Evolutionary conservation across 2,888 invertebrate genomes (phyloP), one percentile per base, ranked within the genome.

Genomic region (Agonopterix alstromeriana): DNA sequence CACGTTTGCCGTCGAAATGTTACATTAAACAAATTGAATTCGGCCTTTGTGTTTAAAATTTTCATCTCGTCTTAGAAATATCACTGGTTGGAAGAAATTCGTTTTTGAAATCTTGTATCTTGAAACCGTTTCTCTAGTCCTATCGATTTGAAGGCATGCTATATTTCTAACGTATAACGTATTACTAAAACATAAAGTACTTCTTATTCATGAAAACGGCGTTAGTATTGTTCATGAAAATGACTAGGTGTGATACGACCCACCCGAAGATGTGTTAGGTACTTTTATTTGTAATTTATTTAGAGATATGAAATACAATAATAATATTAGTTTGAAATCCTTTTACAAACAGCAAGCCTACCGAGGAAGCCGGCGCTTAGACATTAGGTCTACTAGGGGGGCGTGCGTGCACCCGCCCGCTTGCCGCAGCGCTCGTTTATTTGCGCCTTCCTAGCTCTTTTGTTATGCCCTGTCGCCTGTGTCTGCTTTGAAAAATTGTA

Each of bases 401-500:
- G 60, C 59, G 67, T 74, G 77, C 76, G 75, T 77, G 70, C 71
- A 68, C 73, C 70, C 62, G 60, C 62, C 73, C 64, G 76, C 71
- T 75, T 77, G 71, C 77, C 73, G 76, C 80, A 78, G 70, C 68
- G 80, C 81, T 82, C 83, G 82, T 83, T 85, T 84, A 83, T 84
- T 83, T 83, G 82, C 78, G 79, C 81, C 81, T 85, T 84, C 75
- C 79, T 77, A 78, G 76, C 80, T 82, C 85, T 82, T 83, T 87
- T 86, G 85, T 86, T 85, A 77, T 69, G 79, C 79, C 73, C 75
- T 77, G 82, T 82, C 78, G 84, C 78, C 70, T 78, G 77, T 82
- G 79, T 83, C 82, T 82, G 84, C 79, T 81, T 81, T 83, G 83
- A 83, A 85, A 87, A 86, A 85, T 84, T 85, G 85, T 85, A 81